Evolutionary conservation across 2,113 vertebrate genomes (phyloP).

Genomic region (Oryctolagus cuniculus): mOryCun1.1 NC_091438.1:115738001-115738500

Average conservation of each 20-base stretch:
- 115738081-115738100: background rate
- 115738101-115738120: background rate
- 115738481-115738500: conserved; percentile 71
- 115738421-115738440: conserved; percentile 67
- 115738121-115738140: accelerated
- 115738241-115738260: conserved; percentile 11
- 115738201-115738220: conserved; percentile 76
- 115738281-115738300: conserved; percentile 74
- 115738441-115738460: background rate
- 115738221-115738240: conserved; percentile 5
- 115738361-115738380: conserved; percentile 71
- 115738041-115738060: background rate
- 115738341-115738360: conserved; percentile 68
- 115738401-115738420: conserved; percentile 76
- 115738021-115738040: too few species aligned
- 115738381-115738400: conserved; percentile 74
- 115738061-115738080: background rate
- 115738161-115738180: conserved; percentile 75
- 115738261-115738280: conserved; percentile 43
- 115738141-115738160: conserved; percentile 42
- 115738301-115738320: conserved; percentile 73
- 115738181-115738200: conserved; percentile 65
- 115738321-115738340: conserved; percentile 74
- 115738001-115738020: background rate
- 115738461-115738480: conserved; percentile 78